Evolutionary conservation across 2,113 vertebrate species (phyloP).

Genomic region (Grus americana): DNA sequence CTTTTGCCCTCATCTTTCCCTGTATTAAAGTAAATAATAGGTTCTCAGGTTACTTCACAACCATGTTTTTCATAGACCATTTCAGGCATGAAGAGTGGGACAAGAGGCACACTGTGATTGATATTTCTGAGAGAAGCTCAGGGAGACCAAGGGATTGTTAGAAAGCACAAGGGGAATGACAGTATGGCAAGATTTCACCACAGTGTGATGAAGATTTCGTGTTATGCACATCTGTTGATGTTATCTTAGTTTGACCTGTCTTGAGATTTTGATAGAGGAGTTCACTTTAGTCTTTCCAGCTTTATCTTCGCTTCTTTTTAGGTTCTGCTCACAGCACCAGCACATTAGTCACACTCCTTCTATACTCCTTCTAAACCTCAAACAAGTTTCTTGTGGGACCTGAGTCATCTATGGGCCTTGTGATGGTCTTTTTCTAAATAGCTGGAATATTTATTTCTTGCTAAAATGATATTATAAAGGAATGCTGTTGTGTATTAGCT

Average conservation of each 20-base stretch:
- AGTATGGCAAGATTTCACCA: background rate
- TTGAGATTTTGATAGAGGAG: background rate
- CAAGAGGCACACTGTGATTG: background rate
- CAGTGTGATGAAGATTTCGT: rapidly evolving
- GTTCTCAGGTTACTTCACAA: background rate
- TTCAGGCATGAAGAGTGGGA: background rate
- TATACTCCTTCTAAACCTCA: background rate
- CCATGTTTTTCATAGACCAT: background rate
- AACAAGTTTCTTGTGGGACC: background rate
- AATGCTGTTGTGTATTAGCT: background rate
- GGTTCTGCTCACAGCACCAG: background rate
- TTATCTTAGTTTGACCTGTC: background rate
- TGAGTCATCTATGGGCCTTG: background rate
- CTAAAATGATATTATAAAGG: background rate
- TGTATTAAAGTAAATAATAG: background rate
- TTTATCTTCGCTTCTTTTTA: background rate
- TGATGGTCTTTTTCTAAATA: background rate
- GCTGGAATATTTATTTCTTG: background rate
- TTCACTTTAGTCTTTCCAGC: background rate
- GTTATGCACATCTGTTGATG: background rate
- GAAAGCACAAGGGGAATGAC: background rate
- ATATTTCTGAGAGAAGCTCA: background rate
- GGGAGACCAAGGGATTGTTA: background rate
- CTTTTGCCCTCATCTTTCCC: background rate
- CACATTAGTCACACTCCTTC: background rate